A percentile compares a stretch with the other conserved stretches of the same genome.
Evolutionary conservation across 2,113 vertebrate species (phyloP).

Genomic region (Cyprinodon brontotheroides): DNA sequence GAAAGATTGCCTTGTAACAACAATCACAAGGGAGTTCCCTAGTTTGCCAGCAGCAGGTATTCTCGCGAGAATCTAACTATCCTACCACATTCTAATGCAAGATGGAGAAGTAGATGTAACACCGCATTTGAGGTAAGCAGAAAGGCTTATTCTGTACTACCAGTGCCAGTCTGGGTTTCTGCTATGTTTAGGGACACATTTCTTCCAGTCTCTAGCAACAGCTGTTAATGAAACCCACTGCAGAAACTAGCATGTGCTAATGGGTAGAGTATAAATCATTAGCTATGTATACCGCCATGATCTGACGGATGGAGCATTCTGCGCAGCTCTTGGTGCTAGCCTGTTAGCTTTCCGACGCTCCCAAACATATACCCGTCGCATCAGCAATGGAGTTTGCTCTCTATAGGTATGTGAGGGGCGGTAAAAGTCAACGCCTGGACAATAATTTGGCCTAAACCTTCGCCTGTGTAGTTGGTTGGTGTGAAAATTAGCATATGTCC

Average conservation of each 20-base stretch:
- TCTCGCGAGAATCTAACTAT: slow-evolving; percentile 78
- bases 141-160: slow-evolving; percentile 45
- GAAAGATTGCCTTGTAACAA: slow-evolving; percentile 25
- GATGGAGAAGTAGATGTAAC: slow-evolving; percentile 84
- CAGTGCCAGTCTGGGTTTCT: slow-evolving; percentile 2
- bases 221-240: not conserved
- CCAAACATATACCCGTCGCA: slow-evolving; percentile 31
- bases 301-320: slow-evolving; percentile 78
- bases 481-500: slow-evolving; percentile 9
- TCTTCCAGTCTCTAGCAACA: not conserved
- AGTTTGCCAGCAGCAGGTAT: slow-evolving; percentile 42
- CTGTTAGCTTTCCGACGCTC: slow-evolving; percentile 64
- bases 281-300: slow-evolving; percentile 83
- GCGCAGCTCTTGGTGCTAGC: slow-evolving; percentile 47
- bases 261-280: slow-evolving; percentile 61
- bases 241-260: slow-evolving; percentile 38
- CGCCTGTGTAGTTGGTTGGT: not conserved
- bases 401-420: slow-evolving; percentile 33
- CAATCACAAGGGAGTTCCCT: slow-evolving; percentile 63
- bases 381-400: slow-evolving; percentile 26
- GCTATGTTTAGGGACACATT: not conserved
- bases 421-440: slow-evolving; percentile 16
- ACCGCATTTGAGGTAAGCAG: slow-evolving; percentile 79
- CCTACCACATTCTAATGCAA: slow-evolving; percentile 79
- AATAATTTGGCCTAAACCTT: not conserved